Base-by-base conservation (phyloP, 2,797 vertebrate genomes). In the Tragelaphus oryx region DNA sequence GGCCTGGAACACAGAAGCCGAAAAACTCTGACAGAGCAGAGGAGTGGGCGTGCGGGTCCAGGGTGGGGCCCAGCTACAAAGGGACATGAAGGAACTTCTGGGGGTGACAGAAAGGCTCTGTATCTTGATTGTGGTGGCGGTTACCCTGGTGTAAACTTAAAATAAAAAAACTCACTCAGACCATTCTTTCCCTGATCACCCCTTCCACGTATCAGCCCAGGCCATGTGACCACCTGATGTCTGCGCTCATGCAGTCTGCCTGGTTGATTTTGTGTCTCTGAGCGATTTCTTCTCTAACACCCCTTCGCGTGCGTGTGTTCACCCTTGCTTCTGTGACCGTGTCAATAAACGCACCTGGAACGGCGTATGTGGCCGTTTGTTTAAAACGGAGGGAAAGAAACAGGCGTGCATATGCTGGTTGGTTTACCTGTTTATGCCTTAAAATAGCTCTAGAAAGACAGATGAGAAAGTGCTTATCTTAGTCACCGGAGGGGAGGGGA, bases 381-480 rank as follows among this genome's bases (percentile, higher is more conserved):
- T 95, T 96, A 82, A 78, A 93, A 84, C 60, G 54, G 54, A 84
- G 44, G 89, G 60, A 57, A 82, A 95, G 91, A 91, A 88, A 88
- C 5, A 14, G 93, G 71, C 55, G 54, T 82, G 85, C 37, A 22
- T 90, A 79, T 78, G 80, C 94, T 81, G 71, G 50, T 48, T 37
- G 71, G 82, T 96, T 95, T 90, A 62, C 81, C 92, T 90, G 46
- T 93, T 93, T 95, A 17, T 91, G 90, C 95, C 92, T 91, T 91
- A 96, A 96, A 97, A 96, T 95, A 97, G 92, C 79, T 93, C 95
- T 60, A 71, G 55, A 82, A 95, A 80, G 97, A 95, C 33, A 90
- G 24, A 90, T 48, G 85, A 97, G 95, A 96, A 96, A 76, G 94
- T 79, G 87, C 87, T 78, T 80, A 48, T 55, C 24, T 81, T 65